phyloP scores from a whole-genome alignment of 2,888 invertebrate genomes.

The Andrena fulva region DNA sequence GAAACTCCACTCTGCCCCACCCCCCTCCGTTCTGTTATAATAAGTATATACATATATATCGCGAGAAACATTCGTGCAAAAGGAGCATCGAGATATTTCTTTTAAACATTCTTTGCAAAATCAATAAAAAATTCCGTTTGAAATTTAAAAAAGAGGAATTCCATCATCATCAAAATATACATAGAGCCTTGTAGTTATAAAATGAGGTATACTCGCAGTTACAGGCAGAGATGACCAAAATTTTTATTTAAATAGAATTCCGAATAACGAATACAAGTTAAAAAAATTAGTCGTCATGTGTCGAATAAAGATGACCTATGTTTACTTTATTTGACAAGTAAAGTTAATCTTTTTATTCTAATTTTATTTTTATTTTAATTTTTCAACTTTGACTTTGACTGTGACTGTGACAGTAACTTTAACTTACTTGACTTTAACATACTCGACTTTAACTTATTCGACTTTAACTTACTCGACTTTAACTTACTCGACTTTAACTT shows the following conservation, averaged over 20 bases:
- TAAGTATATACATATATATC: constrained; percentile 8
- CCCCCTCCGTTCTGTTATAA: not conserved
- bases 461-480: too few relatives aligned
- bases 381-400: too few relatives aligned
- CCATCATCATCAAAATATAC: not conserved
- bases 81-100: not conserved
- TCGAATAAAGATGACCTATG: too few relatives aligned
- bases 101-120: not conserved
- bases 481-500: too few relatives aligned
- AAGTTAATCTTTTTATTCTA: too few relatives aligned
- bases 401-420: too few relatives aligned
- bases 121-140: not conserved
- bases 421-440: too few relatives aligned
- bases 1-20: constrained; percentile 28
- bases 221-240: too few relatives aligned
- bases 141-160: not conserved
- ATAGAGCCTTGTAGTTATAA: not conserved
- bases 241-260: not conserved
- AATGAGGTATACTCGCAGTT: not conserved
- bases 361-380: too few relatives aligned
- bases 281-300: too few relatives aligned
- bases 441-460: too few relatives aligned
- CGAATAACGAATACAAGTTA: not conserved
- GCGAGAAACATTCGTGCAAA: not conserved
- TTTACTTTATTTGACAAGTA: too few relatives aligned